Conservation (phyloP, 1,140 invertebrate genomes). For the Aradophagus sp. region DNA sequence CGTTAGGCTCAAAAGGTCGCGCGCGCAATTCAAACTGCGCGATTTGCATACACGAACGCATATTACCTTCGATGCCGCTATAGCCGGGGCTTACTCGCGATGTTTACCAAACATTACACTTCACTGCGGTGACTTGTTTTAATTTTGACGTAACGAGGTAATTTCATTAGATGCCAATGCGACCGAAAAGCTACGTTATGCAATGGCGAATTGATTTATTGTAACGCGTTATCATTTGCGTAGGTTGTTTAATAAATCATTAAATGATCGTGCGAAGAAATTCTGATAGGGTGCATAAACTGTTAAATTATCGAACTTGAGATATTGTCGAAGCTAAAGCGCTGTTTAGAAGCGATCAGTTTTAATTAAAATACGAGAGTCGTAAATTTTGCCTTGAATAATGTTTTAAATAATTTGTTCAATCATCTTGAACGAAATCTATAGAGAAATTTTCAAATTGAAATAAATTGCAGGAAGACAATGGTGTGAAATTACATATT, state of each 20-base stretch:
- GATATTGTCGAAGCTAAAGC: too few relatives aligned
- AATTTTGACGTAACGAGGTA: conserved; percentile 17
- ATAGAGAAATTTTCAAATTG: too few relatives aligned
- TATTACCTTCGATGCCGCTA: conserved; percentile 12
- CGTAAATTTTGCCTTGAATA: not conserved
- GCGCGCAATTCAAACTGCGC: conserved; percentile 6
- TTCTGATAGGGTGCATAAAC: too few relatives aligned
- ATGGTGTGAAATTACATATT: too few relatives aligned
- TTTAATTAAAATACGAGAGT: not conserved
- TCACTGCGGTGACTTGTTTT: conserved; percentile 6
- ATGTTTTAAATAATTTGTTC: too few relatives aligned
- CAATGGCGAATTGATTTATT: conserved; percentile 28
- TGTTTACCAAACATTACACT: conserved; percentile 13
- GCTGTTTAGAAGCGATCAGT: too few relatives aligned
- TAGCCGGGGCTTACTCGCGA: conserved; percentile 18
- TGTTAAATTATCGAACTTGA: too few relatives aligned
- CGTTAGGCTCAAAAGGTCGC: conserved; percentile 31
- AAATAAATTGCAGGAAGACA: too few relatives aligned
- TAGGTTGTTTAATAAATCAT: conserved; percentile 20
- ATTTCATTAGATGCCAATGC: conserved; percentile 33
- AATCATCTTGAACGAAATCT: too few relatives aligned
- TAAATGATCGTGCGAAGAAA: conserved; percentile 10
- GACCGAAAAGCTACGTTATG: conserved; percentile 10
- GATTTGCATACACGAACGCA: conserved; percentile 29
- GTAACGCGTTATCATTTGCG: not conserved